Base-by-base conservation (phyloP, 2,113 vertebrate species). In the Melanerpes aurifrons region DNA sequence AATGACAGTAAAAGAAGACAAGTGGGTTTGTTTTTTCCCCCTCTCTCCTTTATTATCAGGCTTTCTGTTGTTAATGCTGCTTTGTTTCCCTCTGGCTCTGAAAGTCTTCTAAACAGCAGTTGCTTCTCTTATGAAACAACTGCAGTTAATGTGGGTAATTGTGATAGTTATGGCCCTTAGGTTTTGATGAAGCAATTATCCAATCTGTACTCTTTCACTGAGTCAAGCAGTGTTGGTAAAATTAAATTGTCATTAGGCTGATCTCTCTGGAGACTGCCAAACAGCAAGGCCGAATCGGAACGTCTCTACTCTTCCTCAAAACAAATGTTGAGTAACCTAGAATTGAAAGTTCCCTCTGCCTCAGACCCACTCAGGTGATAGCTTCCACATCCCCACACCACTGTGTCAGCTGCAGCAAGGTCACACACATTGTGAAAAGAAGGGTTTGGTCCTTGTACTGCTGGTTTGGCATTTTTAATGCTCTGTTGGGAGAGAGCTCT, bases 71-170 rank as follows among this genome's bases (percentile, higher is more conserved):
- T 87, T 54, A n/a, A 45, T 31, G 92, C 91, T 97, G 86, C 86
- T 97, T 96, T 92, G 79, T 96, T 97, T 94, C 62, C 89, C 75
- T 81, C 35, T 91, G 95, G 78, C 78, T 93, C 81, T 84, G 89
- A 57, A 75, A 92, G 72, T 82, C 87, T 96, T 93, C 92, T 94
- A 95, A 97, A 97, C 75, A 96, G 73, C 90, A 93, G 87, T 92
- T 95, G 87, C 94, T 96, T 96, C 86, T 93, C 85, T 86, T 84
- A 89, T 8, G 43, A 93, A 96, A 92, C 86, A 95, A 40, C 57
- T 92, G 88, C 82, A 95, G 92, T 94, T 97, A 94, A 93, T 97
- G 77, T 94, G 88, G 85, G 58, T 93, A 95, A 96, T 95, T 96
- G 95, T 91, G 81, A 56, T 94, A 89, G 90, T 96, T 96, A 85